Conservation (phyloP, 2,888 invertebrate genomes). For the Diogma glabrata region DNA sequence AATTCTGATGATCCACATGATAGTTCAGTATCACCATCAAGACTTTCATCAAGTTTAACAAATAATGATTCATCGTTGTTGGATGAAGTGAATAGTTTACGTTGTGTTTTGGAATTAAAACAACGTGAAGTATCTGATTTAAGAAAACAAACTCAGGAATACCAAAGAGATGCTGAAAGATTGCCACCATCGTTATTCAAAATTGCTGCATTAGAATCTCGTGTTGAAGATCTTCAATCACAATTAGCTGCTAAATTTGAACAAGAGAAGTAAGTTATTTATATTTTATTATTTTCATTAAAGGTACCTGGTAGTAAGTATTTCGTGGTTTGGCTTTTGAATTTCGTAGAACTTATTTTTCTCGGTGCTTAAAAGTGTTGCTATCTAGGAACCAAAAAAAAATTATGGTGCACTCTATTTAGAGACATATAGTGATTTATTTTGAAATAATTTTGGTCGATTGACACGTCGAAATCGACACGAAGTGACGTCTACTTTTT, state of each 20-base stretch:
- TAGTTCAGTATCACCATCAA: constrained; percentile 1
- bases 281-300: constrained; percentile 6
- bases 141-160: constrained; percentile 55
- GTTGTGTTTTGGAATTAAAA: constrained; percentile 78
- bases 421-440: no score
- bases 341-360: no score
- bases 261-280: constrained; percentile 62
- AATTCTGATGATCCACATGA: constrained; percentile 13
- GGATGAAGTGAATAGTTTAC: constrained; percentile 70
- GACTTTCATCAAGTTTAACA: constrained; percentile 14
- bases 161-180: constrained; percentile 60
- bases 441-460: no score
- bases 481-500: no score
- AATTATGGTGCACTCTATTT: no score
- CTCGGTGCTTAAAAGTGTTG: no score
- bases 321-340: no score
- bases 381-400: no score
- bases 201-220: constrained; percentile 64
- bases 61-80: constrained; percentile 38
- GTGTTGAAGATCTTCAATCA: constrained; percentile 74
- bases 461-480: no score
- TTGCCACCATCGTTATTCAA: constrained; percentile 60
- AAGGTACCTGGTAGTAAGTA: no score
- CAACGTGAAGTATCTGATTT: constrained; percentile 75
- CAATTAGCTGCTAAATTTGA: constrained; percentile 57